Percentiles rank a stretch among this genome's conserved stretches.
Evolutionary conservation across 2,113 vertebrate genomes (phyloP).

Genomic region (Xenopus borealis): DNA sequence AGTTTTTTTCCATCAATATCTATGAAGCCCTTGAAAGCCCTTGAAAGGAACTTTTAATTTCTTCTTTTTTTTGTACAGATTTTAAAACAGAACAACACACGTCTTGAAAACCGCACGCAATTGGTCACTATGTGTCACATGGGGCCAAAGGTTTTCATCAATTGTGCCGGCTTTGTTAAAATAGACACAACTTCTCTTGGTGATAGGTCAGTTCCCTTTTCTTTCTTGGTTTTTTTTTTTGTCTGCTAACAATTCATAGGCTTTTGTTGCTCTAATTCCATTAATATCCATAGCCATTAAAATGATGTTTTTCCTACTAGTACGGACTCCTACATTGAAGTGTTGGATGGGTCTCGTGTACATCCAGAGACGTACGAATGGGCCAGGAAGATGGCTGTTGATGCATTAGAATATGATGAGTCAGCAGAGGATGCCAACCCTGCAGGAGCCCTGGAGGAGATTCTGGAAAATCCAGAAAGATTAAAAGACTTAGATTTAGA

Average conservation of each 20-base stretch:
- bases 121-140: slow-evolving; percentile 98
- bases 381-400: slow-evolving; percentile 98
- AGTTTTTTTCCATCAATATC: too few relatives aligned
- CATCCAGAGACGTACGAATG: slow-evolving; percentile 98
- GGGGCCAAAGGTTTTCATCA: slow-evolving; percentile 98
- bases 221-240: too few relatives aligned
- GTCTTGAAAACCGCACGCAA: slow-evolving; percentile 95
- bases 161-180: slow-evolving; percentile 98
- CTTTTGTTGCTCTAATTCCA: background rate
- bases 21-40: too few relatives aligned
- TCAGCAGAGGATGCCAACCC: slow-evolving; percentile 98
- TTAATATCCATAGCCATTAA: background rate
- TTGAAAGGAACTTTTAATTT: too few relatives aligned
- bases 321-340: slow-evolving; percentile 97
- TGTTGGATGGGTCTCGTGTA: slow-evolving; percentile 93
- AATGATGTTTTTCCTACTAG: slow-evolving; percentile 57
- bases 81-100: slow-evolving; percentile 96
- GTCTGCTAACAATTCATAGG: too few relatives aligned
- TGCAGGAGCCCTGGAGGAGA: slow-evolving; percentile 93
- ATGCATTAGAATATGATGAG: slow-evolving; percentile 93
- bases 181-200: slow-evolving; percentile 95
- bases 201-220: slow-evolving; percentile 76
- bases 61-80: slow-evolving; percentile 65
- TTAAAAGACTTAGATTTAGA: slow-evolving; percentile 95
- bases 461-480: slow-evolving; percentile 93